A percentile compares a stretch with the other conserved stretches of the same genome.
Evolutionary conservation across 2,888 invertebrate genomes (phyloP).

Genomic region (Euspilapteryx auroguttella): DNA sequence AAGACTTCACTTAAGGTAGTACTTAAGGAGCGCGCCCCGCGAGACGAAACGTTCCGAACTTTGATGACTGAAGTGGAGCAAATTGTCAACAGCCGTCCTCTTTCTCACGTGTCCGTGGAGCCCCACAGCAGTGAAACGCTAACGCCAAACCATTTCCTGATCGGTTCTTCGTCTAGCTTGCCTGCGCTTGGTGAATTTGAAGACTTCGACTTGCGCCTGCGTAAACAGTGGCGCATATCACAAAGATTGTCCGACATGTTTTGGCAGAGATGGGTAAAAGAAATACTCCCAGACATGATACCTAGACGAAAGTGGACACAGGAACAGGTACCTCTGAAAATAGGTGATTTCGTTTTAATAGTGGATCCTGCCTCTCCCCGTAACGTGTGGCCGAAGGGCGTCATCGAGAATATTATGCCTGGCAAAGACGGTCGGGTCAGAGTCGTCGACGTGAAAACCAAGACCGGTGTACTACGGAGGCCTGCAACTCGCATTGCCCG

Average conservation of each 20-base stretch:
- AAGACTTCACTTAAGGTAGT: constrained; percentile 8
- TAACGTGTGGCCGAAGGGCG: no score
- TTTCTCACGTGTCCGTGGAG: constrained; percentile 17
- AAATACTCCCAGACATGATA: constrained; percentile 7
- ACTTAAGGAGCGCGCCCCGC: no score
- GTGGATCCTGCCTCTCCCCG: no score
- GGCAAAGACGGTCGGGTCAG: no score
- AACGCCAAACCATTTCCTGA: constrained; percentile 17
- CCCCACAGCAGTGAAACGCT: constrained; percentile 12
- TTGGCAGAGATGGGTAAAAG: constrained; percentile 13
- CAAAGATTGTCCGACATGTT: constrained; percentile 11
- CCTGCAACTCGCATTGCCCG: no score
- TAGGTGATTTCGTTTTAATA: constrained; percentile 7
- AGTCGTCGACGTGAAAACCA: no score
- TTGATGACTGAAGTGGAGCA: constrained; percentile 8
- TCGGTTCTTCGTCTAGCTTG: constrained; percentile 9
- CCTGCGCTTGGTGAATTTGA: constrained; percentile 9
- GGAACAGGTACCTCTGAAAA: constrained; percentile 1
- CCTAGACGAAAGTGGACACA: constrained; percentile 6
- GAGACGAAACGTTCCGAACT: constrained; percentile 6
- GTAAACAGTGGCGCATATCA: constrained; percentile 13
- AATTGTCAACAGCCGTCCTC: constrained; percentile 17
- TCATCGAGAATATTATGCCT: no score
- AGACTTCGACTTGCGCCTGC: constrained; percentile 6
- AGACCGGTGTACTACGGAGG: no score